Evolutionary conservation across 1,140 invertebrate species (phyloP).

Genomic region (Drosophila rufa): DNA sequence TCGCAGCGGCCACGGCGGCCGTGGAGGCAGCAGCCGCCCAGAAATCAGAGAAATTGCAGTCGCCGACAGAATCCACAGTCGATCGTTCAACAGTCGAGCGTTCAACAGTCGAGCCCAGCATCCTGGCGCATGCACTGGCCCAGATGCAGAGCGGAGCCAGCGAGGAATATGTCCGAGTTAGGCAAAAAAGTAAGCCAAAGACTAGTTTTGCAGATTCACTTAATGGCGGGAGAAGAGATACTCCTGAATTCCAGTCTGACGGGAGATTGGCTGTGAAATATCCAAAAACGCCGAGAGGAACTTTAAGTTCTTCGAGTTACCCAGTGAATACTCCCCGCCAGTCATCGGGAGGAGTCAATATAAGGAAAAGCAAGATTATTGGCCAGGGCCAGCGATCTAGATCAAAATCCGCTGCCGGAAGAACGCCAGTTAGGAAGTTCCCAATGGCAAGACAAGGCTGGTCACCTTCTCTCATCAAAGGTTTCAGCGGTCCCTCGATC

Average conservation of each 20-base stretch:
- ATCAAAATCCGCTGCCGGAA: no score
- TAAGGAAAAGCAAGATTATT: neutral
- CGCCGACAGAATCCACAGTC: no score
- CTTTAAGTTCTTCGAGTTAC: neutral
- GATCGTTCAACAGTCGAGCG: neutral
- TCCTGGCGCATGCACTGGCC: neutral
- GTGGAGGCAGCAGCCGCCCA: neutral
- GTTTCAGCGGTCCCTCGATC: neutral
- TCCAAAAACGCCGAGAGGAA: neutral
- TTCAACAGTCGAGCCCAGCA: neutral
- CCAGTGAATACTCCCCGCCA: no score
- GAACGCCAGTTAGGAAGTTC: neutral
- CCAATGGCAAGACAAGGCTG: neutral
- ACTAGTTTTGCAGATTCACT: neutral
- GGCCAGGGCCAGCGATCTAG: neutral
- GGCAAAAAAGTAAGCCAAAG: neutral
- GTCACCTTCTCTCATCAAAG: neutral
- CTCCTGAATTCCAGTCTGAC: neutral
- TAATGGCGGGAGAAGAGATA: neutral
- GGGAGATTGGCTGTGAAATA: neutral
- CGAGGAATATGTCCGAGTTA: neutral
- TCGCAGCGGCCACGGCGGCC: conserved; percentile 14
- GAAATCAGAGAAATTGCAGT: neutral
- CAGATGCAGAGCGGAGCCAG: neutral
- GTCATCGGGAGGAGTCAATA: neutral